These are phyloP conservation scores for Suncus etruscus DNA, from an alignment of 2,113 vertebrate genomes.

Conservation along the genomic window DNA sequence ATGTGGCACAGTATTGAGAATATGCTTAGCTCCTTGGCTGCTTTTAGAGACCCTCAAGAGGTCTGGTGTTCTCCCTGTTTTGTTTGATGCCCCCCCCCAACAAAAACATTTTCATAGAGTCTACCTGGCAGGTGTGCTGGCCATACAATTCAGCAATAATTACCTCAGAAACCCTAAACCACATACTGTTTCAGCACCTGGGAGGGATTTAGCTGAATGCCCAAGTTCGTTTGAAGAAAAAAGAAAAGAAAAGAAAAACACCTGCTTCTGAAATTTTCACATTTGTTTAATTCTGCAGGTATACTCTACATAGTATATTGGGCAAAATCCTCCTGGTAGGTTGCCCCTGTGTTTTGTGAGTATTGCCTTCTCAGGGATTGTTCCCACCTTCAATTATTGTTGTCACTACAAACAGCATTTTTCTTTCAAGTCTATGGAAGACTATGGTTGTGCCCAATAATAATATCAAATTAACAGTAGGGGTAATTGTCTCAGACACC, in stretches of 20 bases:
- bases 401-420: constrained; percentile 49
- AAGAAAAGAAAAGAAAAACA: constrained; percentile 42
- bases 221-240: constrained; percentile 68
- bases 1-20: not conserved
- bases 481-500: constrained; percentile 10
- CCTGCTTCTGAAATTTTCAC: constrained; percentile 77
- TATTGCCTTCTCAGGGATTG: not conserved
- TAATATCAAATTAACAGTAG: constrained; percentile 72
- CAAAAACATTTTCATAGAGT: not conserved
- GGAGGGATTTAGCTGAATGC: constrained; percentile 77
- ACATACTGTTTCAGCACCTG: constrained; percentile 73
- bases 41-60: constrained; percentile 4
- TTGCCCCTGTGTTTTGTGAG: not conserved
- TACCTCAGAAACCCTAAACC: constrained; percentile 64
- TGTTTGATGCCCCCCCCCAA: not conserved
- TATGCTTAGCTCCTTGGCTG: not conserved
- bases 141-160: constrained; percentile 74
- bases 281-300: constrained; percentile 9
- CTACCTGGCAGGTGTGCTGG: constrained; percentile 63
- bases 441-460: constrained; percentile 67
- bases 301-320: not conserved
- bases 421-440: constrained; percentile 46
- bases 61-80: not conserved
- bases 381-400: not conserved
- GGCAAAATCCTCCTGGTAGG: not conserved